Evolutionary conservation across 2,888 invertebrate species (phyloP).

Genomic region (Agonopterix alstromeriana): DNA sequence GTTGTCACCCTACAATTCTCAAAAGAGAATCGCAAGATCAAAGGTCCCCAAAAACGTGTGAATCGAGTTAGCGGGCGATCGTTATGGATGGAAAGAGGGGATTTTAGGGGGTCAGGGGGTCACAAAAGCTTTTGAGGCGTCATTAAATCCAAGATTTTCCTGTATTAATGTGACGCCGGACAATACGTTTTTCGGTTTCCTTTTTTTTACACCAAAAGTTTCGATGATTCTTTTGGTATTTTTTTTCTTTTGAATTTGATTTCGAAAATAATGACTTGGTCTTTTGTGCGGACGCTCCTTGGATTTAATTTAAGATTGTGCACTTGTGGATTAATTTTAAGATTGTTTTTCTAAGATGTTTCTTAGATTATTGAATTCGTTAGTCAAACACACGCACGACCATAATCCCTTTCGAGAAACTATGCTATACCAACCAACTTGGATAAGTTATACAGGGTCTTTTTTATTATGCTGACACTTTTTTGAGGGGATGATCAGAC

Average conservation of each 20-base stretch:
- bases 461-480: too few relatives aligned
- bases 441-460: too few relatives aligned
- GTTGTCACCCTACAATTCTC: slow-evolving; percentile 19
- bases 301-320: too few relatives aligned
- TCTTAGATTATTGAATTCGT: too few relatives aligned
- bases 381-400: too few relatives aligned
- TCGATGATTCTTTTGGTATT: slow-evolving; percentile 36
- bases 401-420: too few relatives aligned
- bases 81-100: slow-evolving; percentile 7
- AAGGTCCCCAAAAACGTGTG: slow-evolving; percentile 47
- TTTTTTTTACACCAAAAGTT: slow-evolving; percentile 25
- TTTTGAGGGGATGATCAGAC: too few relatives aligned
- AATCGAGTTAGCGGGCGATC: slow-evolving; percentile 32
- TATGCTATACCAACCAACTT: too few relatives aligned
- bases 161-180: slow-evolving; percentile 34
- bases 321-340: too few relatives aligned
- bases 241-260: slow-evolving; percentile 43
- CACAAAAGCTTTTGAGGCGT: slow-evolving; percentile 40
- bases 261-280: slow-evolving; percentile 37
- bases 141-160: slow-evolving; percentile 48
- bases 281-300: slow-evolving; percentile 2
- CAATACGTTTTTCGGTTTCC: slow-evolving; percentile 25
- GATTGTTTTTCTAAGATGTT: too few relatives aligned
- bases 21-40: slow-evolving; percentile 42
- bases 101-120: slow-evolving; percentile 12